Percentiles rank a stretch among this genome's conserved stretches.
Evolutionary conservation across 1,140 invertebrate species (phyloP).

Genomic region (Halotydeus destructor): DNA sequence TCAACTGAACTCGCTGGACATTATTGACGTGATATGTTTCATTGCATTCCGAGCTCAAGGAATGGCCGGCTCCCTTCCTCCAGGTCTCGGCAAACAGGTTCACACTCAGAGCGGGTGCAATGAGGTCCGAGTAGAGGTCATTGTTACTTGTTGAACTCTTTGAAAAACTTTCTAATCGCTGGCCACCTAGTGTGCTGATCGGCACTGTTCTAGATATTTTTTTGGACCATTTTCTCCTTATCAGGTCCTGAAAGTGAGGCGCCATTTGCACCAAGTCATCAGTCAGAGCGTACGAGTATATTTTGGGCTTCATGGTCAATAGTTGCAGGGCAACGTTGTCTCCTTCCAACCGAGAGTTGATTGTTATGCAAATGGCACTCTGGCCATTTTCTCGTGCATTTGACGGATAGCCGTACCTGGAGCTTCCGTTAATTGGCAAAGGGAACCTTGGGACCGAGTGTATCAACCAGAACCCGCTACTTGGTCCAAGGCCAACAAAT

Average conservation of each 20-base stretch:
- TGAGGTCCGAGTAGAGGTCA: constrained; percentile 48
- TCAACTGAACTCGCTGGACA: constrained; percentile 17
- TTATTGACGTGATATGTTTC: constrained; percentile 23
- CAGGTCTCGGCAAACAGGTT: constrained; percentile 63
- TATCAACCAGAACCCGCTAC: constrained; percentile 61
- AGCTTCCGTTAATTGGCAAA: no score
- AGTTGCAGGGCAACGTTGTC: constrained; percentile 39
- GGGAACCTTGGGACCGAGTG: constrained; percentile 77
- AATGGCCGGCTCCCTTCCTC: constrained; percentile 48
- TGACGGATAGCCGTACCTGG: constrained; percentile 54
- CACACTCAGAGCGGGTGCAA: constrained; percentile 45
- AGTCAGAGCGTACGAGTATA: background rate
- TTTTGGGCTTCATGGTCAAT: constrained; percentile 5
- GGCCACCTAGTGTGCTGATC: constrained; percentile 30
- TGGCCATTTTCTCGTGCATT: constrained; percentile 55
- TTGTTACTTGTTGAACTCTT: constrained; percentile 47
- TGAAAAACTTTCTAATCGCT: constrained; percentile 49
- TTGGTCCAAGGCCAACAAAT: constrained; percentile 41
- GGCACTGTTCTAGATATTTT: background rate
- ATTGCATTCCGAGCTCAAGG: constrained; percentile 22
- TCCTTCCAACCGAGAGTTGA: constrained; percentile 34
- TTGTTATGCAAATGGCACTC: constrained; percentile 59
- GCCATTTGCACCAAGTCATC: constrained; percentile 10
- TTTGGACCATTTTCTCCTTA: background rate
- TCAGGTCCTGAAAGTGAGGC: constrained; percentile 2